Base-by-base conservation (phyloP, 2,113 vertebrate species). In the Cephalopterus ornatus region DNA sequence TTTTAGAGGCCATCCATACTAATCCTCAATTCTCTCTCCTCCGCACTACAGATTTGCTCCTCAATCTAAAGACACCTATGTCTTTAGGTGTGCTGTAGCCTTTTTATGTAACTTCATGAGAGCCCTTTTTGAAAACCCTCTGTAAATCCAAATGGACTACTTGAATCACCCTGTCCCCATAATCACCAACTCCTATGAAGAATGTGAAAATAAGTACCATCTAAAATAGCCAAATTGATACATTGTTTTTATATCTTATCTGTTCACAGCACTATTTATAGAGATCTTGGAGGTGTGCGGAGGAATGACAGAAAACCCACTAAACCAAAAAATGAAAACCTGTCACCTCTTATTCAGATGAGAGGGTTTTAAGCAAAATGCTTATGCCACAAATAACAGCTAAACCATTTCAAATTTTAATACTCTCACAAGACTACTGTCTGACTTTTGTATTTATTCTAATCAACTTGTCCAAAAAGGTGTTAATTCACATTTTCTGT, bases 221-320 rank as follows among this genome's bases (percentile, higher is more conserved):
- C 33, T 68, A 30, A 76, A 80, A 71, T 2, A 84, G 35, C 6
- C 18, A 42, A 28, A 85, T 0, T 23, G 35, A 35, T 0, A 1
- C 11, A 67, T 5, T 1, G 8, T 62, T 83, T 91, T 46, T 6
- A 5, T 55, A 37, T 14, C 0, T 0, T 16, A 61, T 11, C 17
- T 65, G 15, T 30, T 59, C 12, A n/a, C 20, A 65, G 15, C 28
- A 52, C 9, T 65, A 67, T 27, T 58, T 56, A 23, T 2, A 53
- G 9, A 39, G 2, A 20, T 46, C 33, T 61, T 39, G 0, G 3
- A 82, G 37, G 15, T 24, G 19, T 21, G 65, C 33, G 19, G 23
- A 42, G 18, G 22, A 59, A 59, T 33, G 22, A 65, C 79, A 89
- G 32, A 81, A 59, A 82, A 39, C 15, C 5, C 12, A 50, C 32